phyloP scores from a whole-genome alignment of 2,113 vertebrate species.

The Pedetes capensis region DNA sequence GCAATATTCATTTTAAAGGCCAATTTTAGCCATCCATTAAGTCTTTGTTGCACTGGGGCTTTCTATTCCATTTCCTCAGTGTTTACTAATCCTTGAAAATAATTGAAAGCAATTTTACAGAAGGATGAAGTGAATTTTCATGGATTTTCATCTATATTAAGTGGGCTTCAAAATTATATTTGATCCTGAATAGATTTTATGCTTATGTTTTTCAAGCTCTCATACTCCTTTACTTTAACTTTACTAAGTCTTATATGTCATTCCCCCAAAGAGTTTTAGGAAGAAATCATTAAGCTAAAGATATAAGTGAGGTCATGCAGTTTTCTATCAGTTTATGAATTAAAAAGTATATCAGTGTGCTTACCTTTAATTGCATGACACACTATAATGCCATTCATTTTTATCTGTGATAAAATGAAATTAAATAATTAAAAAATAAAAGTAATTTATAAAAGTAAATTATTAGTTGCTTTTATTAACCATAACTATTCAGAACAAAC shows the following conservation, averaged over 20 bases:
- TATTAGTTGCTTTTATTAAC: too few species aligned
- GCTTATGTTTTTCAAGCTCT: not conserved
- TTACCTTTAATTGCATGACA: not conserved
- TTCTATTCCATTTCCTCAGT: slow-evolving; percentile 61
- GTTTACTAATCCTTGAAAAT: slow-evolving; percentile 74
- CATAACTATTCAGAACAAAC: too few species aligned
- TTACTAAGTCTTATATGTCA: not conserved
- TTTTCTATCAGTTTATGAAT: not conserved
- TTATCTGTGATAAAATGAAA: too few species aligned
- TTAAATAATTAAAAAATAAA: too few species aligned
- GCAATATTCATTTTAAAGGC: slow-evolving; percentile 66
- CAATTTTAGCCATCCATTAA: slow-evolving; percentile 74
- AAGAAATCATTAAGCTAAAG: not conserved
- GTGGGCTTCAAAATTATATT: slow-evolving; percentile 3
- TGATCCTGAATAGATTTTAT: not conserved
- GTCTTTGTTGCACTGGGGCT: slow-evolving; percentile 44
- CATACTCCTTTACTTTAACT: not conserved
- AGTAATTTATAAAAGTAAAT: too few species aligned
- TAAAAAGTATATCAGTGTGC: not conserved
- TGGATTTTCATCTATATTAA: slow-evolving; percentile 39
- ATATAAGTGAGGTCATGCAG: not conserved
- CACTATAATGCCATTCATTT: not conserved
- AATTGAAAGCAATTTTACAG: slow-evolving; percentile 76
- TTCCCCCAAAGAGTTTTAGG: not conserved
- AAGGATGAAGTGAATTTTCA: slow-evolving; percentile 71